Evolutionary conservation across 2,888 invertebrate species (phyloP).

Genomic region (Andrena dorsata): DNA sequence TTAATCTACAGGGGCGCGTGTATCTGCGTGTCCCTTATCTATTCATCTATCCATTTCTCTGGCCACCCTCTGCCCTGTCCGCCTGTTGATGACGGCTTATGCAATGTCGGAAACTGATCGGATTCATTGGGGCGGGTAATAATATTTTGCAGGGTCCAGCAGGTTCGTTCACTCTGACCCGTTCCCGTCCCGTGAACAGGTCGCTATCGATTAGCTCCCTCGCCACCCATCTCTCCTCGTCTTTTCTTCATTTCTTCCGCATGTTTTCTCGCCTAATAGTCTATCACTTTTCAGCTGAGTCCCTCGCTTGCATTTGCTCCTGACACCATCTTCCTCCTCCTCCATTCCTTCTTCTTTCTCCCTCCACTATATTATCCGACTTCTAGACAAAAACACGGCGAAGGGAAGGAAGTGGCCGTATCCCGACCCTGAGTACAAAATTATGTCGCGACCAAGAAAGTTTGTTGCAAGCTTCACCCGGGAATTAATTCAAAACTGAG

Average conservation of each 20-base stretch:
- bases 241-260: conserved; percentile 49
- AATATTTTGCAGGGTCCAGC: conserved; percentile 83
- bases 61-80: conserved; percentile 61
- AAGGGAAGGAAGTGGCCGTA: background rate
- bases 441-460: background rate
- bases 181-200: conserved; percentile 72
- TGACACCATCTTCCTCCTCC: conserved; percentile 35
- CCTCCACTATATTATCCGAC: background rate
- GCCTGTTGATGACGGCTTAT: conserved; percentile 82
- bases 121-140: conserved; percentile 82
- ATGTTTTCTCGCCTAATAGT: conserved; percentile 58
- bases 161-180: conserved; percentile 80
- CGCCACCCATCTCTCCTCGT: conserved; percentile 40
- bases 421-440: background rate
- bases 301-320: conserved; percentile 34
- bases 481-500: conserved; percentile 1
- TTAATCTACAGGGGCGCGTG: conserved; percentile 36
- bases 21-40: conserved; percentile 55
- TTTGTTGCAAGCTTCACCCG: background rate
- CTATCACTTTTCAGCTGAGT: conserved; percentile 51
- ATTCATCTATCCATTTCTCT: conserved; percentile 58
- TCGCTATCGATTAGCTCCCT: conserved; percentile 76
- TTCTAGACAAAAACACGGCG: background rate
- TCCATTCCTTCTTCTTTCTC: background rate
- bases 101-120: conserved; percentile 82